A percentile compares a stretch with the other conserved stretches of the same genome.
Evolutionary conservation across 2,888 invertebrate species (phyloP).

Genomic region (Nephrotoma flavescens): DNA sequence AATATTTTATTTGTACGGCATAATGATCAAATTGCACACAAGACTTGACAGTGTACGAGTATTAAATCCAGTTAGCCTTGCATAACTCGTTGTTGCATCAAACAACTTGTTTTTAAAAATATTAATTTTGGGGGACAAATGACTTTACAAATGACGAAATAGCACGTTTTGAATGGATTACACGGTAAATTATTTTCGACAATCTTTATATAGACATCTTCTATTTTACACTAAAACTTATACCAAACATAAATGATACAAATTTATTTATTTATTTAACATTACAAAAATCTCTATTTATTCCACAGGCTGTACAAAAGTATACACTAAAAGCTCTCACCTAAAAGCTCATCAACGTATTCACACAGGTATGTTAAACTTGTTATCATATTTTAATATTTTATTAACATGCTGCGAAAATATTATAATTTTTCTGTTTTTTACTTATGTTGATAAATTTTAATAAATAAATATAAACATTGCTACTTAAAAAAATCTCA

Average conservation of each 20-base stretch:
- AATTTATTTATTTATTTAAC: not conserved
- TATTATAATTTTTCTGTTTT: conserved; percentile 4
- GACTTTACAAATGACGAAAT: no score
- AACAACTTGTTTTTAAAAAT: no score
- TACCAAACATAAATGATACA: not conserved
- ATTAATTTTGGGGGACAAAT: no score
- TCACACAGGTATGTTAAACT: conserved; percentile 68
- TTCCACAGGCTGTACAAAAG: conserved; percentile 78
- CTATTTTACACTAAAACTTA: not conserved
- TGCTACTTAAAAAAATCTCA: not conserved
- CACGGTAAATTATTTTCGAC: not conserved
- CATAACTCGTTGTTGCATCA: no score
- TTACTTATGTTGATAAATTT: not conserved
- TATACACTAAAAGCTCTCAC: conserved; percentile 96
- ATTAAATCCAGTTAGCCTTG: no score
- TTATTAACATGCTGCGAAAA: conserved; percentile 2
- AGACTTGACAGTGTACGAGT: no score
- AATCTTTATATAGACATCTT: not conserved
- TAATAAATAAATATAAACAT: conserved; percentile 4
- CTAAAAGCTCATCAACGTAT: conserved; percentile 95
- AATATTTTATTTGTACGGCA: no score
- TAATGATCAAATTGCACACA: no score
- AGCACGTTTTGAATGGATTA: no score
- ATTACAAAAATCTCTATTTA: not conserved
- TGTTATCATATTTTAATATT: not conserved